These are phyloP conservation scores for Tapera naevia DNA, from an alignment of 2,797 vertebrate species.

Conservation along the genomic window DNA sequence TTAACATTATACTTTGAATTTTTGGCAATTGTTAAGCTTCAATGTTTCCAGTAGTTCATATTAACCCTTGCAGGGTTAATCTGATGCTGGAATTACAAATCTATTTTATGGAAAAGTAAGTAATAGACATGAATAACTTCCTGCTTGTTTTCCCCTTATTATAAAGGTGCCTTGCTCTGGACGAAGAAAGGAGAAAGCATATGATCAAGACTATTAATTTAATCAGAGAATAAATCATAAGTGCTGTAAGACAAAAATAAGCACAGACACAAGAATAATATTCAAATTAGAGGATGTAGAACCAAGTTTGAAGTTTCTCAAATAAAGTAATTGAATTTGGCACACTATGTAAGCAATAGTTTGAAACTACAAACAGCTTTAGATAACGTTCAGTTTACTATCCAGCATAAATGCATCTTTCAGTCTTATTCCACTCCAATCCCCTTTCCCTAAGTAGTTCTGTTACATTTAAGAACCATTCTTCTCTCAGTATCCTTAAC, in stretches of 20 bases:
- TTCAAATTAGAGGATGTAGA: neutral
- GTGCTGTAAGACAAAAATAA: neutral
- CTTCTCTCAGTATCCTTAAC: neutral
- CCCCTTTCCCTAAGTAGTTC: neutral
- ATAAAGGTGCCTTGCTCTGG: neutral
- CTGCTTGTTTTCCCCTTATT: neutral
- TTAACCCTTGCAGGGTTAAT: neutral
- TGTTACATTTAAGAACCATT: neutral
- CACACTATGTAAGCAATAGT: neutral
- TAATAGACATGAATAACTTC: neutral
- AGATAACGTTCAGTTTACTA: neutral
- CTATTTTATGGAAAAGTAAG: neutral
- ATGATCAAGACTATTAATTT: neutral
- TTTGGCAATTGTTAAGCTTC: neutral
- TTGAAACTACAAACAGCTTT: neutral
- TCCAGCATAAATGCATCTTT: neutral
- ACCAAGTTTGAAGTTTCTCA: neutral
- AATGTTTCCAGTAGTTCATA: neutral
- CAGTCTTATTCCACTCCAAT: neutral
- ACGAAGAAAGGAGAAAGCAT: neutral
- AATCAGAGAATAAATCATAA: neutral
- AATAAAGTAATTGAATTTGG: neutral
- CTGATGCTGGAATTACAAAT: neutral
- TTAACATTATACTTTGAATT: neutral
- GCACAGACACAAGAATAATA: neutral